phyloP scores from a whole-genome alignment of 2,888 invertebrate genomes.

The Drosophila trichaetosa region DNA sequence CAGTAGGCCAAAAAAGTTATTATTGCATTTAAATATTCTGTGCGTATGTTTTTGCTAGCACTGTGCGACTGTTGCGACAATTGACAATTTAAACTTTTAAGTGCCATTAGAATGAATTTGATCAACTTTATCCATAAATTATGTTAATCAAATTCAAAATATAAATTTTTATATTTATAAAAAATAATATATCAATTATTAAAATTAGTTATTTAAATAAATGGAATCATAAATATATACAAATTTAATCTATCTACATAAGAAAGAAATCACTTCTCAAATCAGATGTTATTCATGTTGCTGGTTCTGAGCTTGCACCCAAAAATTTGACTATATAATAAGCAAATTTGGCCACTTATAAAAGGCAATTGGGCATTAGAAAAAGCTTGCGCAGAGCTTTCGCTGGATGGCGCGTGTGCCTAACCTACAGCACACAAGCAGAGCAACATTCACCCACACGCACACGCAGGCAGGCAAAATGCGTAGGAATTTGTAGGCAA shows the following conservation, averaged over 20 bases:
- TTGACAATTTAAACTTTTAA: slow-evolving; percentile 67
- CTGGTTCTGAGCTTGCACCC: background rate
- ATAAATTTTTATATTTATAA: background rate
- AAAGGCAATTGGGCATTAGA: slow-evolving; percentile 20
- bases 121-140: background rate
- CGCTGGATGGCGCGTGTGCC: slow-evolving; percentile 62
- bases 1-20: background rate
- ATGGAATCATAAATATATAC: background rate
- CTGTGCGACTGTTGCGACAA: slow-evolving; percentile 37
- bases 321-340: background rate
- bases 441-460: slow-evolving; percentile 24
- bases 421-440: slow-evolving; percentile 68
- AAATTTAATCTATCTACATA: background rate
- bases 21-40: slow-evolving; percentile 7
- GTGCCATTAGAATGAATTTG: background rate
- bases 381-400: slow-evolving; percentile 66
- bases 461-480: slow-evolving; percentile 36
- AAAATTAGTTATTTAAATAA: too few relatives aligned
- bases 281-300: background rate
- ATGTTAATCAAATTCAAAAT: background rate
- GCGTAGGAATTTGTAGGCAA: slow-evolving; percentile 74
- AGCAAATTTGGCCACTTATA: slow-evolving; percentile 3
- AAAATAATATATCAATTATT: background rate
- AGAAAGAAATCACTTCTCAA: background rate
- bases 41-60: slow-evolving; percentile 23